phyloP scores from a whole-genome alignment of 2,113 vertebrate species.

The Melanerpes aurifrons region DNA sequence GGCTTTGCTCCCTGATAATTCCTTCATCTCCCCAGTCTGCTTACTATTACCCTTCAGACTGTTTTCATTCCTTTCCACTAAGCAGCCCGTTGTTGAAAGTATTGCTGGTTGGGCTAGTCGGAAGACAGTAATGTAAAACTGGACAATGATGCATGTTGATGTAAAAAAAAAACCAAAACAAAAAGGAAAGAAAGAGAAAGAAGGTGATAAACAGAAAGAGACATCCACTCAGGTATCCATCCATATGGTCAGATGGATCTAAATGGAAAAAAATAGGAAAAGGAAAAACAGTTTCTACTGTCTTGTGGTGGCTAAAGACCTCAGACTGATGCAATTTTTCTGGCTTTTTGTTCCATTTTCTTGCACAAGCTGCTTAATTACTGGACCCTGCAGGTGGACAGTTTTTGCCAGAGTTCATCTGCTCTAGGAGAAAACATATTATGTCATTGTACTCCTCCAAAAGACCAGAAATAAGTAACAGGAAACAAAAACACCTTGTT shows the following conservation, averaged over 20 bases:
- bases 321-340: neutral
- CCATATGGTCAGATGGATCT: neutral
- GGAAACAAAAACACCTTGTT: neutral
- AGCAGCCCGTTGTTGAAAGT: constrained; percentile 59
- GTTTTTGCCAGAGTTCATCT: neutral
- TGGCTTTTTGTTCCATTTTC: neutral
- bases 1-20: neutral
- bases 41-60: constrained; percentile 13
- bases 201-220: neutral
- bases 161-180: neutral
- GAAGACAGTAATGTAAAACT: constrained; percentile 10
- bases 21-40: constrained; percentile 4
- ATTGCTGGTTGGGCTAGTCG: neutral
- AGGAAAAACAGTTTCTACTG: neutral
- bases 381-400: neutral
- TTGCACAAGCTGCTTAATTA: neutral
- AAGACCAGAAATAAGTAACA: neutral
- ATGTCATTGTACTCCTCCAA: neutral
- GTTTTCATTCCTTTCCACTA: constrained; percentile 36
- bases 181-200: neutral
- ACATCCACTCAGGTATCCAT: neutral
- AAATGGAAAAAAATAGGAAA: neutral
- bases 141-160: neutral
- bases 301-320: neutral
- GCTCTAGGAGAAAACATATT: neutral